Percentiles rank a stretch among this genome's conserved stretches.
Conservation (phyloP, 2,797 vertebrate genomes). For the Siniperca undulata region DNA sequence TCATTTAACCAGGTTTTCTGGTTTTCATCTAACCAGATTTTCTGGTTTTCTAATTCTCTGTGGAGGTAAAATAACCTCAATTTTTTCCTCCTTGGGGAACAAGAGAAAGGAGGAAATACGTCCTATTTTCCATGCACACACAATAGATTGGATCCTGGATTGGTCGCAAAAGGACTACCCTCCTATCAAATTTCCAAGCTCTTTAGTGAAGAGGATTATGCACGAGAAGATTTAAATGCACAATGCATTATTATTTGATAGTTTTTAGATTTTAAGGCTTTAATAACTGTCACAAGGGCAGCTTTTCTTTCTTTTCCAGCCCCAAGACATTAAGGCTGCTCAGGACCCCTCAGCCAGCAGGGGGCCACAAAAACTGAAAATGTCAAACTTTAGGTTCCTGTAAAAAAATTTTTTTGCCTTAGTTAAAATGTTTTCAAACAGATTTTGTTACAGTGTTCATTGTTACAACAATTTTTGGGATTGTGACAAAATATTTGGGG, state of each 20-base stretch:
- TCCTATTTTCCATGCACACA: constrained; percentile 55
- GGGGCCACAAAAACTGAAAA: constrained; percentile 24
- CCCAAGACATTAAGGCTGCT: neutral
- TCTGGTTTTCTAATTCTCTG: constrained; percentile 55
- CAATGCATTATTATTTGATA: neutral
- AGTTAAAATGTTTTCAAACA: neutral
- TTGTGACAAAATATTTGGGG: neutral
- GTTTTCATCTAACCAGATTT: constrained; percentile 52
- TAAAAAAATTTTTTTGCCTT: too few relatives aligned
- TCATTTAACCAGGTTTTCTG: constrained; percentile 17
- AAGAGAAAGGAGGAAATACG: constrained; percentile 48
- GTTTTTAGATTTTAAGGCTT: neutral
- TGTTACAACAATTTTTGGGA: neutral
- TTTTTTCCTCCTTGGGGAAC: constrained; percentile 53
- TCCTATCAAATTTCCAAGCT: constrained; percentile 43
- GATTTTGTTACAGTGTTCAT: neutral
- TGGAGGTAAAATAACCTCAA: constrained; percentile 52
- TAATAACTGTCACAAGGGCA: neutral
- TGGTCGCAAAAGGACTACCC: constrained; percentile 21
- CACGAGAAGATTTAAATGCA: neutral
- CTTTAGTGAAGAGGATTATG: neutral
- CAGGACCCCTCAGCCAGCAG: constrained; percentile 43
- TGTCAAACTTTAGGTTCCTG: neutral
- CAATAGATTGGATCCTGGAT: constrained; percentile 37
- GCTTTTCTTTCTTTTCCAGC: neutral